phyloP scores from a whole-genome alignment of 2,797 vertebrate species.

The Sphenopsis melanotis region DNA sequence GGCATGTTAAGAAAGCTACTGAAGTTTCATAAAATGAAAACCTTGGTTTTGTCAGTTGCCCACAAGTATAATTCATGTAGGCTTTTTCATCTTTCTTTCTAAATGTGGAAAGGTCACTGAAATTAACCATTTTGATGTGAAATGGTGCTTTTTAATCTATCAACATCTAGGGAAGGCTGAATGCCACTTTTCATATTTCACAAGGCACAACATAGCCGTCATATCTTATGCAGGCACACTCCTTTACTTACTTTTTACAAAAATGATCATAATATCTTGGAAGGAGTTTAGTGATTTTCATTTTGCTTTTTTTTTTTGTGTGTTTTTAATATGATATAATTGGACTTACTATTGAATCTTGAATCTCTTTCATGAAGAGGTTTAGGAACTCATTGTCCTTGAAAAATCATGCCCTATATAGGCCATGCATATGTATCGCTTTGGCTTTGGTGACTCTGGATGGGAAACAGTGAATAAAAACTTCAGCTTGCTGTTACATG shows the following conservation, averaged over 20 bases:
- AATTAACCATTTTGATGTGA: constrained; percentile 14
- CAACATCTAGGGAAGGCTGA: not conserved
- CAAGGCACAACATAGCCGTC: not conserved
- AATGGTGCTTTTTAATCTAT: not conserved
- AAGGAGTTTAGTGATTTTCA: not conserved
- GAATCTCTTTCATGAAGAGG: not conserved
- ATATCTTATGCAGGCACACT: not conserved
- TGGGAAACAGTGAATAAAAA: not conserved
- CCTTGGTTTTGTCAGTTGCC: not conserved
- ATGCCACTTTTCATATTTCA: not conserved
- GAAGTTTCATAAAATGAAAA: not conserved
- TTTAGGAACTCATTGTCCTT: not conserved
- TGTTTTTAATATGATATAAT: not conserved
- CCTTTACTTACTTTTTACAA: not conserved
- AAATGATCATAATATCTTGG: not conserved
- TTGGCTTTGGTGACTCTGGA: not conserved
- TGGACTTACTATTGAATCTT: not conserved
- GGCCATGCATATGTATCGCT: not conserved
- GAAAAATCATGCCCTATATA: not conserved
- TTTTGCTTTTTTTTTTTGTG: not conserved
- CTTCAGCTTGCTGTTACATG: not conserved
- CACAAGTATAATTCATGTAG: not conserved
- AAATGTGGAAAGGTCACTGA: not conserved
- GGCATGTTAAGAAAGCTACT: not conserved
- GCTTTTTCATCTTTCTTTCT: not conserved